phyloP scores from a whole-genome alignment of 2,113 vertebrate genomes.

The Carassius auratus region DNA sequence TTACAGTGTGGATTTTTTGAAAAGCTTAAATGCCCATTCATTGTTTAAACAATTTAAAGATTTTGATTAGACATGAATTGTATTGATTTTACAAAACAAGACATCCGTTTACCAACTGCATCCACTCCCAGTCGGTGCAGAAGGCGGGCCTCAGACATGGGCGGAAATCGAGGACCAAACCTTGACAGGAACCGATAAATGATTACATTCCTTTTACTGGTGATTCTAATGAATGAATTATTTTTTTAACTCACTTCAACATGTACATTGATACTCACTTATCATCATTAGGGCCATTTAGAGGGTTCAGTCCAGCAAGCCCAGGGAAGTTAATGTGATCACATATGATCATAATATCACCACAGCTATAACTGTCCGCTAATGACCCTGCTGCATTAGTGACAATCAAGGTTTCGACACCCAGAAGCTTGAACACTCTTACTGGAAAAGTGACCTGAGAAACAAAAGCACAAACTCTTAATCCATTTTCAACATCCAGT shows the following conservation, averaged over 20 bases:
- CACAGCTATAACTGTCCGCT: conserved; percentile 74
- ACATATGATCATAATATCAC: conserved; percentile 83
- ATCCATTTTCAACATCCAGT: conserved; percentile 24
- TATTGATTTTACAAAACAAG: background rate
- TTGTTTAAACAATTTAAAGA: background rate
- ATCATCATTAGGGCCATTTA: conserved; percentile 80
- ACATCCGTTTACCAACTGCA: conserved; percentile 75
- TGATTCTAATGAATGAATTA: background rate
- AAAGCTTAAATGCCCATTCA: too few species aligned
- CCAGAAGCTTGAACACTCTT: conserved; percentile 80
- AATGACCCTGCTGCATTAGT: conserved; percentile 82
- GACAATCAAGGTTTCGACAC: conserved; percentile 81
- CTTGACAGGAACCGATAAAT: conserved; percentile 56
- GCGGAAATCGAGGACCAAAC: conserved; percentile 81
- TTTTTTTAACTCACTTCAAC: background rate
- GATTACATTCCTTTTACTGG: background rate
- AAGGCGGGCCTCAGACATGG: conserved; percentile 78
- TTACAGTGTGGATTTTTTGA: too few species aligned
- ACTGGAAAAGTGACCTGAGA: conserved; percentile 79
- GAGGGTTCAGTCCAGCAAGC: conserved; percentile 76
- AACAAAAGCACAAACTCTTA: conserved; percentile 7
- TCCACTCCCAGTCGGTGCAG: conserved; percentile 79
- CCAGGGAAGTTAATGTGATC: conserved; percentile 83
- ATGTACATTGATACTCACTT: conserved; percentile 63
- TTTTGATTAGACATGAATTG: background rate